phyloP scores from a whole-genome alignment of 2,888 invertebrate species.

The Galeopsomyia nigrocyanea region DNA sequence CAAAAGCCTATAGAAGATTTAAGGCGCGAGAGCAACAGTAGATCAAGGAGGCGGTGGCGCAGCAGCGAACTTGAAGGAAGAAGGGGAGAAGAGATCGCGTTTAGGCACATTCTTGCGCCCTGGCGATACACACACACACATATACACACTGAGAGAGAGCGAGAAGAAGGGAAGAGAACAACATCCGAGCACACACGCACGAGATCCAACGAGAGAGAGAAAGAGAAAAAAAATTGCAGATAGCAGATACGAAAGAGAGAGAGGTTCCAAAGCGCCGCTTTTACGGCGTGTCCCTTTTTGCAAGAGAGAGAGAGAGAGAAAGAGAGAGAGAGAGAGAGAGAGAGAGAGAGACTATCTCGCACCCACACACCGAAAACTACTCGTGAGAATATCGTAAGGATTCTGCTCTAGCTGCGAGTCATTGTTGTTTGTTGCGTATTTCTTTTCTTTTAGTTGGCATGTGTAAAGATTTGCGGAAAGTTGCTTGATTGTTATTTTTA shows the following conservation, averaged over 20 bases:
- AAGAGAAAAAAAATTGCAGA: constrained; percentile 27
- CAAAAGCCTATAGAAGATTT: constrained; percentile 22
- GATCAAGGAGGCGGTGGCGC: constrained; percentile 14
- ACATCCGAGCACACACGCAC: constrained; percentile 27
- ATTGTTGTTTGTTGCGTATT: no score
- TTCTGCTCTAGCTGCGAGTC: no score
- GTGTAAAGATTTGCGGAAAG: no score
- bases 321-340: no score
- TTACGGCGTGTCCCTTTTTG: constrained; percentile 2
- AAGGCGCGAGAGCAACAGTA: constrained; percentile 11
- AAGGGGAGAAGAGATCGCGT: constrained; percentile 24
- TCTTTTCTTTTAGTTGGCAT: no score
- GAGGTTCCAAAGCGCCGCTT: constrained; percentile 45
- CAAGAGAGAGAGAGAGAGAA: no score
- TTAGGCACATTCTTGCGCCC: constrained; percentile 38
- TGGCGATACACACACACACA: constrained; percentile 24
- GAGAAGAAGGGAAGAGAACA: constrained; percentile 27
- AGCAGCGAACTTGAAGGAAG: background rate
- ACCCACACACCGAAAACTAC: no score
- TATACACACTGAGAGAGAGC: no score
- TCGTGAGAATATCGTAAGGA: no score
- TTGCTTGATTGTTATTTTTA: no score
- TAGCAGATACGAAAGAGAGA: constrained; percentile 41
- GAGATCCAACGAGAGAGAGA: constrained; percentile 4
- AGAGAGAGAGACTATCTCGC: no score